These are phyloP conservation scores for Bos javanicus DNA, from an alignment of 2,113 vertebrate genomes.

Conservation along the genomic window DNA sequence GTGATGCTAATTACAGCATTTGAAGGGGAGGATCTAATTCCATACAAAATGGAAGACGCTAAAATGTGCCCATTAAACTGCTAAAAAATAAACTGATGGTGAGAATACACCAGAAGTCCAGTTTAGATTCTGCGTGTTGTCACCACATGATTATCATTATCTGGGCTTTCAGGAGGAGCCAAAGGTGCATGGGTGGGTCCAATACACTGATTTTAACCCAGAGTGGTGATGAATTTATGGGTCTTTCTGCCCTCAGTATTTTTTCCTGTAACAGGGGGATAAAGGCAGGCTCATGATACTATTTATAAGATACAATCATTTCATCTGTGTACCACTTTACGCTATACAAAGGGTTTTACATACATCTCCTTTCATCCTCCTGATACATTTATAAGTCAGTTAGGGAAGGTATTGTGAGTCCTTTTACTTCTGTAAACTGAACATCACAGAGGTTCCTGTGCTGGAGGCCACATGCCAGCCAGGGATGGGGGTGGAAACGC, in stretches of 20 bases:
- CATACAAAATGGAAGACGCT: background rate
- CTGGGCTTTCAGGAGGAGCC: background rate
- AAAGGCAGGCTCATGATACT: background rate
- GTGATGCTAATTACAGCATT: background rate
- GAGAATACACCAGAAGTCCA: background rate
- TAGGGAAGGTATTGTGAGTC: background rate
- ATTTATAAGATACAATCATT: background rate
- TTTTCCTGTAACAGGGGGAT: background rate
- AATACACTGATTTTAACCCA: background rate
- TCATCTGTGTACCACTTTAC: background rate
- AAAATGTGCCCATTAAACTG: background rate
- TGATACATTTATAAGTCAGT: background rate
- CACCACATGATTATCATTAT: background rate
- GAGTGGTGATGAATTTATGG: background rate
- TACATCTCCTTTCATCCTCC: background rate
- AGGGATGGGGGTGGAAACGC: background rate
- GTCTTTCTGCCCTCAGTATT: background rate
- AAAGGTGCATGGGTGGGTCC: background rate
- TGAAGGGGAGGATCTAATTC: background rate
- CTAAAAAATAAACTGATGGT: background rate
- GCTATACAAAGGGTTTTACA: background rate
- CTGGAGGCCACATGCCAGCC: background rate
- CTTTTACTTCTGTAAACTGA: background rate
- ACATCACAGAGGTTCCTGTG: background rate
- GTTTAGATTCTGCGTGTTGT: background rate